These are phyloP conservation scores for Psococerastis gibbosa DNA, from an alignment of 2,888 invertebrate genomes.

Conservation along the genomic window DNA sequence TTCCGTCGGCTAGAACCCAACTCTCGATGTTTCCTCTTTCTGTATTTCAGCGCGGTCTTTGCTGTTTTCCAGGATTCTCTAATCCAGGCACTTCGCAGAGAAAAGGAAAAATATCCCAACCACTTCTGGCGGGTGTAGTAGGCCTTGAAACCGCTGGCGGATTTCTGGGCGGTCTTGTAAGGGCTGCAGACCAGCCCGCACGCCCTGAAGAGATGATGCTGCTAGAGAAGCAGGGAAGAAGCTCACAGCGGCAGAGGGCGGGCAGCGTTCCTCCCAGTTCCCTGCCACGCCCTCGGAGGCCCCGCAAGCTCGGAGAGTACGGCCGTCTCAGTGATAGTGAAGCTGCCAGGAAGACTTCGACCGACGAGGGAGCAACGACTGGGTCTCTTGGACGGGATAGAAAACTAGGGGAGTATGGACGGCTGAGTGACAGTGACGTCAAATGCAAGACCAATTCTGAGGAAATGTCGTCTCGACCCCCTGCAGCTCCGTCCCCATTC, in stretches of 20 bases:
- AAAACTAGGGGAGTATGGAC: slow-evolving; percentile 26
- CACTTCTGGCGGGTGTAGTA: slow-evolving; percentile 47
- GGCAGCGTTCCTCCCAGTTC: slow-evolving; percentile 53
- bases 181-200: slow-evolving; percentile 25
- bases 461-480: slow-evolving; percentile 29
- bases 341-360: slow-evolving; percentile 24
- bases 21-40: slow-evolving; percentile 30
- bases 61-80: slow-evolving; percentile 71
- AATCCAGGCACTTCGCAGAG: slow-evolving; percentile 53
- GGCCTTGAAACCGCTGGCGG: slow-evolving; percentile 20
- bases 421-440: slow-evolving; percentile 23
- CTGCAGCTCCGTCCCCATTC: slow-evolving; percentile 26
- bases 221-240: slow-evolving; percentile 55
- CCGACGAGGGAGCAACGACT: not conserved
- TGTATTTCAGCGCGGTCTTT: slow-evolving; percentile 59
- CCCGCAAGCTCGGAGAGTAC: slow-evolving; percentile 35
- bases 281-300: slow-evolving; percentile 37
- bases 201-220: slow-evolving; percentile 51
- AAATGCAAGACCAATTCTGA: slow-evolving; percentile 23
- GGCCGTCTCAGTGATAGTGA: slow-evolving; percentile 38
- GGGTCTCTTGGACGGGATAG: slow-evolving; percentile 15
- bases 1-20: slow-evolving; percentile 22
- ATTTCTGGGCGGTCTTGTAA: slow-evolving; percentile 27
- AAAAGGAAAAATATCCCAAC: slow-evolving; percentile 57
- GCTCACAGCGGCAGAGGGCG: slow-evolving; percentile 48